Percentiles rank a stretch among this genome's conserved stretches.
Evolutionary conservation across 2,113 vertebrate species (phyloP).

Genomic region (Trematocara unimaculatum): DNA sequence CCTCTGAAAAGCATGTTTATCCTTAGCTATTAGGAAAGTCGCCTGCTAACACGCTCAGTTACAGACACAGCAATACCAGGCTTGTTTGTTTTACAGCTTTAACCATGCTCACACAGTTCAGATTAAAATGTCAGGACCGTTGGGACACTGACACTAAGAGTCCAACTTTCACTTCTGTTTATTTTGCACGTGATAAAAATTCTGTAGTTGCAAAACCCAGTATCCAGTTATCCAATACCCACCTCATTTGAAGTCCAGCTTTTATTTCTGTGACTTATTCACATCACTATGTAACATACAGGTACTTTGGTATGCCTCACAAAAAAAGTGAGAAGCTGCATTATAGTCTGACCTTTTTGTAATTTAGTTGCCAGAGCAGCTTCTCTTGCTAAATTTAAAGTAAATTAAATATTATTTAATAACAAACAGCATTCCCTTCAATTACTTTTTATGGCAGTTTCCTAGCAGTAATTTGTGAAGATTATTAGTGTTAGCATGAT

Average conservation of each 20-base stretch:
- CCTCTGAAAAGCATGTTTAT: slow-evolving; percentile 21
- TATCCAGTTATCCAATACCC: background rate
- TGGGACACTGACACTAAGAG: background rate
- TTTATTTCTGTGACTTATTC: background rate
- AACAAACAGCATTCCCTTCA: background rate
- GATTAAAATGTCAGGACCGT: slow-evolving; percentile 26
- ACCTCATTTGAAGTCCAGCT: background rate
- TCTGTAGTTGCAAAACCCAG: background rate
- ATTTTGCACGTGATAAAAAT: background rate
- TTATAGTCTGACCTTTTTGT: background rate
- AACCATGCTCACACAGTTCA: slow-evolving; percentile 10
- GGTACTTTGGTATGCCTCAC: background rate
- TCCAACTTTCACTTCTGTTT: background rate
- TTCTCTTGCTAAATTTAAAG: background rate
- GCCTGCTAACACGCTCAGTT: background rate
- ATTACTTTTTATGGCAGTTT: background rate
- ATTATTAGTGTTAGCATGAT: background rate
- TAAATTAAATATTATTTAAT: background rate
- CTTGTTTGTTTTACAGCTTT: slow-evolving; percentile 34
- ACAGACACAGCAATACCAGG: slow-evolving; percentile 29
- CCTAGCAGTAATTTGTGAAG: background rate
- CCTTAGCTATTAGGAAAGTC: slow-evolving; percentile 30
- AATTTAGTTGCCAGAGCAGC: background rate
- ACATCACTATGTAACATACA: background rate
- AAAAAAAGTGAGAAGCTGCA: background rate